Conservation (phyloP, 2,888 invertebrate species). For the Scaptomyza tumidula region DNA sequence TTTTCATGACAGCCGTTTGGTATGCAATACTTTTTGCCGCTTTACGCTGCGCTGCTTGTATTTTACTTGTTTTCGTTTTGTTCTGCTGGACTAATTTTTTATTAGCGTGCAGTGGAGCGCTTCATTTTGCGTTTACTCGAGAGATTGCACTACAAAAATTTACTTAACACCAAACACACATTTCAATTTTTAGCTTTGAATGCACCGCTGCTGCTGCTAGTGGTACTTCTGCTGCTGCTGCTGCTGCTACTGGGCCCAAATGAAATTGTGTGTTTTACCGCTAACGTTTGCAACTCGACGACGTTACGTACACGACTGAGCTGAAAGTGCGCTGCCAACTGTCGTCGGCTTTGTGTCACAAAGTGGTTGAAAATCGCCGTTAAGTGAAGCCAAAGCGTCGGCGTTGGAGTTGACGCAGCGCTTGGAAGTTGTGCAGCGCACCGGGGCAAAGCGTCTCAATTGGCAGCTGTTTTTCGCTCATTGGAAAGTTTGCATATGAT, state of each 20-base stretch:
- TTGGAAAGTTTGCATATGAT: slow-evolving; percentile 49
- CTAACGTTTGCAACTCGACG: slow-evolving; percentile 76
- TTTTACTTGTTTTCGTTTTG: slow-evolving; percentile 17
- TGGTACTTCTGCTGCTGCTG: slow-evolving; percentile 43
- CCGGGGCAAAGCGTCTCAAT: slow-evolving; percentile 28
- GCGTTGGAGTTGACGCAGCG: slow-evolving; percentile 77
- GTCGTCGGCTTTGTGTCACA: slow-evolving; percentile 36
- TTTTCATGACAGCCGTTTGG: slow-evolving; percentile 69
- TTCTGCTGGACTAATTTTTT: slow-evolving; percentile 46
- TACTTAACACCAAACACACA: slow-evolving; percentile 56
- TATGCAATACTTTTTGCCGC: slow-evolving; percentile 75
- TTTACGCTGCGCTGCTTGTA: slow-evolving; percentile 27
- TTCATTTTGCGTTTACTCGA: slow-evolving; percentile 48
- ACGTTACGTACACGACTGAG: slow-evolving; percentile 83
- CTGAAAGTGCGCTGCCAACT: slow-evolving; percentile 42
- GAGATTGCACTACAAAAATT: slow-evolving; percentile 39
- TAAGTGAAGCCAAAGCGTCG: slow-evolving; percentile 69
- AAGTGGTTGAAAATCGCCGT: slow-evolving; percentile 57
- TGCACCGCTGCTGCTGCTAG: slow-evolving; percentile 49
- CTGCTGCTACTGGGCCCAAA: slow-evolving; percentile 37
- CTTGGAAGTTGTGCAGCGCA: slow-evolving; percentile 64
- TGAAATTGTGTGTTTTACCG: slow-evolving; percentile 50
- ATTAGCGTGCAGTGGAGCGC: slow-evolving; percentile 62
- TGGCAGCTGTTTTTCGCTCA: slow-evolving; percentile 46
- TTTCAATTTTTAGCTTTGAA: slow-evolving; percentile 41